Conservation (phyloP, 2,888 invertebrate species). For the Nephrocerus scutellatus region DNA sequence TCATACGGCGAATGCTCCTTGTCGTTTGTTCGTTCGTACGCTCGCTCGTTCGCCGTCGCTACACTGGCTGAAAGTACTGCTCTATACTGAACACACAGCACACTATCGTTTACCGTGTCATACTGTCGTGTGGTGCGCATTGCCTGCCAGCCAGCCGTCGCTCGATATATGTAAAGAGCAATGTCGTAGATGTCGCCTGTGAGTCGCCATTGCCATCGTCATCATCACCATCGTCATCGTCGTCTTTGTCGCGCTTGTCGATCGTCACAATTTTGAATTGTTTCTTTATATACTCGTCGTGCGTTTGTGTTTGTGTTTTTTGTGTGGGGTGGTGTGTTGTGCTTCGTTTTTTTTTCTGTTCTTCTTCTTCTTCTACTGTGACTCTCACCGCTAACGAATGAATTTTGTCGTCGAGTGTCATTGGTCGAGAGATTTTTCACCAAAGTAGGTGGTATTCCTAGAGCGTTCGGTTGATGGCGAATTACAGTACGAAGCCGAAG, state of each 20-base stretch:
- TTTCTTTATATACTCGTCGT: slow-evolving; percentile 26
- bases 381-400: slow-evolving; percentile 20
- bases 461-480: no score
- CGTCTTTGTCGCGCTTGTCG: slow-evolving; percentile 7
- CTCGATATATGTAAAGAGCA: no score
- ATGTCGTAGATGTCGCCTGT: slow-evolving; percentile 20
- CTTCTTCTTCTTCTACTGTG: slow-evolving; percentile 3
- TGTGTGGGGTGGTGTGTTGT: slow-evolving; percentile 2
- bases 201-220: slow-evolving; percentile 15
- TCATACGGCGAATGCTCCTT: no score
- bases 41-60: no score
- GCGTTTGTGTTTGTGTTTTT: slow-evolving; percentile 14
- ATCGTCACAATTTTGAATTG: slow-evolving; percentile 9
- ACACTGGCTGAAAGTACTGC: no score
- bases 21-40: no score
- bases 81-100: no score
- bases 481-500: no score
- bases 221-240: slow-evolving; percentile 15
- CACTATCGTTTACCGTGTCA: no score
- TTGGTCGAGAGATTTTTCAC: slow-evolving; percentile 36
- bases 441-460: no score
- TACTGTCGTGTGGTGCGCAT: no score
- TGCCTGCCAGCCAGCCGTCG: no score
- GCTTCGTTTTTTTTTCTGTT: slow-evolving; percentile 5
- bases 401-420: slow-evolving; percentile 47